Base-by-base conservation (phyloP, 2,888 invertebrate species). In the Nesidiocoris tenuis region DNA sequence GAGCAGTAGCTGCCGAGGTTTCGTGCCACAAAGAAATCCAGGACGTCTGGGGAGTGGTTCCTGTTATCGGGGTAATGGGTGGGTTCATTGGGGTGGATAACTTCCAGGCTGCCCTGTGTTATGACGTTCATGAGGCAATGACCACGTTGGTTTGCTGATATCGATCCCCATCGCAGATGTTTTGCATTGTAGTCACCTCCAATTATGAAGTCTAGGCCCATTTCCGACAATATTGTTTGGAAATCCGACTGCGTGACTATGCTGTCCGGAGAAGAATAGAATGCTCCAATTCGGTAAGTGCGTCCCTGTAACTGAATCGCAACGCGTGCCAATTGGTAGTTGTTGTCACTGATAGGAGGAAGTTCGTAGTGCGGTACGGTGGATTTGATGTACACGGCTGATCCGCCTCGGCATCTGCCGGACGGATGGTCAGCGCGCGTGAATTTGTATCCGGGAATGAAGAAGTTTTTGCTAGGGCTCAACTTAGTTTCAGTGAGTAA, bases 401-500 rank as follows among this genome's bases (percentile, higher is more conserved):
- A n/a, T n/a, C n/a, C n/a, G n/a, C 72, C 72, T 63, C 61, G 24
- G 1, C 61, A 3, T 7, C n/a, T 24, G 9, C n/a, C 39, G 19
- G 64, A 21, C 2, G 61, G 72, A 18, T 74, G 74, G 19, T 72
- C 72, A 19, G 63, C 23, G 21, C 72, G 63, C 2, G 61, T 61
- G 19, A 9, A 16, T 24, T 63, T 72, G 23, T 72, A 72, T 17
- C 63, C 72, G 7, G 55, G 59, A n/a, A 71, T n/a, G 71, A 17
- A 25, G 71, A 71, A 71, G 25, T 71, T 23, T 18, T 24, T 23
- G 61, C 24, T n/a, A 0, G 61, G 5, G 21, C 24, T 18, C 25
- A 71, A n/a, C 61, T 74, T 74, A n/a, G 64, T 74, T 24, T 61
- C 71, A 22, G 61, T 71, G 17, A 71, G 23, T 61, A 61, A 59